These are phyloP conservation scores for Cardiocondyla obscurior DNA, from an alignment of 1,140 invertebrate species.

Conservation along the genomic window DNA sequence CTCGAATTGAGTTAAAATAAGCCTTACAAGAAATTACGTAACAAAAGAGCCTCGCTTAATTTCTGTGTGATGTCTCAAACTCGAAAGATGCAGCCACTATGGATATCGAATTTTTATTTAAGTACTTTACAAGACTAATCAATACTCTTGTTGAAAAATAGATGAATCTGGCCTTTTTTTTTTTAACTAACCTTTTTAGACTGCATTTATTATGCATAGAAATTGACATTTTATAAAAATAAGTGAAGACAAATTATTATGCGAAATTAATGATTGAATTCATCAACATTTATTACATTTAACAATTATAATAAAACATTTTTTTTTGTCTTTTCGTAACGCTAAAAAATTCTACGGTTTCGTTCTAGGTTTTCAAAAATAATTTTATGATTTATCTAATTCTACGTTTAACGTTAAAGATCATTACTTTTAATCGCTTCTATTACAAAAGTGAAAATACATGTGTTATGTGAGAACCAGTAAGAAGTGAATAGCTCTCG, in stretches of 20 bases:
- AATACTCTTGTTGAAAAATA: neutral
- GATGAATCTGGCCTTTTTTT: neutral
- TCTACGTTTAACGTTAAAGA: neutral
- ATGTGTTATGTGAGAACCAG: neutral
- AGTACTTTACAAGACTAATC: neutral
- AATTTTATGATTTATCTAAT: neutral
- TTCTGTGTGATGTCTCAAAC: neutral
- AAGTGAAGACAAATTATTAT: neutral
- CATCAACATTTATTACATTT: constrained; percentile 1
- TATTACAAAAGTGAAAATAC: neutral
- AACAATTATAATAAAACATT: neutral
- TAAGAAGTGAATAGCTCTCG: neutral
- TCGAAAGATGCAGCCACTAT: neutral
- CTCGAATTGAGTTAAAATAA: neutral
- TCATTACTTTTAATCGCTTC: neutral
- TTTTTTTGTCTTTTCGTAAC: neutral
- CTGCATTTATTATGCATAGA: neutral
- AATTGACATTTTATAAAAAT: neutral
- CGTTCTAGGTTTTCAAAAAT: neutral
- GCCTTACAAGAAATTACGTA: constrained; percentile 16
- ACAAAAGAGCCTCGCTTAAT: neutral
- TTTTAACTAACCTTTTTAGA: neutral
- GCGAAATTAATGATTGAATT: neutral
- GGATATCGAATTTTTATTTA: constrained; percentile 7
- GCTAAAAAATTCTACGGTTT: neutral